phyloP scores from a whole-genome alignment of 2,888 invertebrate genomes.

The Rhagonycha fulva region DNA sequence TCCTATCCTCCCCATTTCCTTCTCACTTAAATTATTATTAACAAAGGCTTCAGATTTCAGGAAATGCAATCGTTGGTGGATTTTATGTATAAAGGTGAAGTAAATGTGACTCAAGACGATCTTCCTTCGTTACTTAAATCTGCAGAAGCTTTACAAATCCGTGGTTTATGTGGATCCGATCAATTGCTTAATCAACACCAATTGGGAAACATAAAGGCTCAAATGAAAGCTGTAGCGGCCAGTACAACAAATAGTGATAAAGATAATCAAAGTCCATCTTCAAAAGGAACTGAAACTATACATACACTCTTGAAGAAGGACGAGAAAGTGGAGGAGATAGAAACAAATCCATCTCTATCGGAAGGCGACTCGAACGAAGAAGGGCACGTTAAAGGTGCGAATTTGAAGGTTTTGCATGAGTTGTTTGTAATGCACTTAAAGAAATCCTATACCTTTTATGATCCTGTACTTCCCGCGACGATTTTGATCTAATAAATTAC shows the following conservation, averaged over 20 bases:
- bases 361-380: constrained; percentile 54
- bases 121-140: constrained; percentile 80
- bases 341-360: constrained; percentile 49
- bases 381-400: constrained; percentile 35
- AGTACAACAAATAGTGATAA: constrained; percentile 29
- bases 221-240: constrained; percentile 33
- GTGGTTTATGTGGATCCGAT: constrained; percentile 64
- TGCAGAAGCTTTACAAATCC: constrained; percentile 81
- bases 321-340: constrained; percentile 43
- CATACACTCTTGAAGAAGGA: constrained; percentile 41
- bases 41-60: constrained; percentile 63
- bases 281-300: constrained; percentile 25
- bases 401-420: not conserved
- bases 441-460: not conserved
- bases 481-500: not conserved
- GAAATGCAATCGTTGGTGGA: constrained; percentile 86
- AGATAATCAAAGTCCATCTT: constrained; percentile 33
- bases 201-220: constrained; percentile 47
- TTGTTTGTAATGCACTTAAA: not conserved
- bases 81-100: constrained; percentile 91
- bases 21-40: not conserved
- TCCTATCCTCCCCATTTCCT: too few species aligned
- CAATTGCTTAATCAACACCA: constrained; percentile 52
- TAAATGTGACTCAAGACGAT: constrained; percentile 84
- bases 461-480: not conserved